These are phyloP conservation scores for Platyrinchus mystaceus DNA, from an alignment of 2,797 vertebrate species.

Conservation along the genomic window DNA sequence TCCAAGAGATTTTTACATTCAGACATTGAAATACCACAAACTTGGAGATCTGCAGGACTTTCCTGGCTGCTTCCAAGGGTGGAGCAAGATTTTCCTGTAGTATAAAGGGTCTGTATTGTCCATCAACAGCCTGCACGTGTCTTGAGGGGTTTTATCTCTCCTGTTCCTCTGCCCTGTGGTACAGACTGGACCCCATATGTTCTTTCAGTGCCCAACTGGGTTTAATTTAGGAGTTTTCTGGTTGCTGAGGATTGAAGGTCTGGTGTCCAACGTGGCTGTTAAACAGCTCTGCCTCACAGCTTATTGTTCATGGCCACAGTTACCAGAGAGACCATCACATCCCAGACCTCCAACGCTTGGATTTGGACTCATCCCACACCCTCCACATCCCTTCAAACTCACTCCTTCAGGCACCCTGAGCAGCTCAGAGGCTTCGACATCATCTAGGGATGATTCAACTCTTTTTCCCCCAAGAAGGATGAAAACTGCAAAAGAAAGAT, in stretches of 20 bases:
- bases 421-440: neutral
- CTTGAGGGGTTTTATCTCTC: neutral
- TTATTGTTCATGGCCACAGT: neutral
- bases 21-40: neutral
- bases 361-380: neutral
- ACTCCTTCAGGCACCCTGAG: neutral
- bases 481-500: neutral
- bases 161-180: accelerated
- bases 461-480: neutral
- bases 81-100: neutral
- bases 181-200: accelerated
- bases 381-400: neutral
- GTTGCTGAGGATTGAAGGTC: neutral
- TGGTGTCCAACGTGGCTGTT: neutral
- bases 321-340: neutral
- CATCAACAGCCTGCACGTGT: neutral
- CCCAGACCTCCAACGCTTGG: neutral
- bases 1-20: slow-evolving; percentile 37
- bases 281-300: neutral
- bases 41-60: neutral
- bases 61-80: neutral
- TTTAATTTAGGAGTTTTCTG: neutral
- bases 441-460: neutral
- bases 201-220: neutral
- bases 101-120: accelerated